Conservation (phyloP, 2,888 invertebrate species). For the Caenorhabditis sulstoni region DNA sequence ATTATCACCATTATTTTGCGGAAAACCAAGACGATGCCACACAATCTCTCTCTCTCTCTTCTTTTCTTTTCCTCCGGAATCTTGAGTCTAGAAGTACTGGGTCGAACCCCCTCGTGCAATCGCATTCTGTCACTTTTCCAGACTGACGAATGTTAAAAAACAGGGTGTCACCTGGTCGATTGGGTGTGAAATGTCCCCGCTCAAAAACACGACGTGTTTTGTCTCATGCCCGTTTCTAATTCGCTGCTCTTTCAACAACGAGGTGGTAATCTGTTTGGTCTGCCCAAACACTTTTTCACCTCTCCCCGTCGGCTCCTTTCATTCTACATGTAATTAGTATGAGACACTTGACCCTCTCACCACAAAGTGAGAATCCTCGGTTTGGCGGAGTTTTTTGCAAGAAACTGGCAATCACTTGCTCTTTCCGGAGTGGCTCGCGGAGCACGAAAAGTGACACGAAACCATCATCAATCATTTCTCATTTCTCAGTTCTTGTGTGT, state of each 20-base stretch:
- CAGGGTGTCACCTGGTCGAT: constrained; percentile 22
- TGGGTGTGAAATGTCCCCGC: constrained; percentile 10
- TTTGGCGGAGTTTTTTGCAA: too few species aligned
- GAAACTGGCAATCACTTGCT: too few species aligned
- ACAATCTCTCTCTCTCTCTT: neutral
- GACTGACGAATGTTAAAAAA: constrained; percentile 8
- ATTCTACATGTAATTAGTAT: neutral
- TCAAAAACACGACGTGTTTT: neutral
- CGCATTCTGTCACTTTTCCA: neutral
- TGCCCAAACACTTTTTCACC: neutral
- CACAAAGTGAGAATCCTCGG: neutral
- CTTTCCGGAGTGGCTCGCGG: too few species aligned
- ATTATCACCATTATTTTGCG: constrained; percentile 48
- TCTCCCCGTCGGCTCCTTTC: neutral
- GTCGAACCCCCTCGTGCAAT: too few species aligned
- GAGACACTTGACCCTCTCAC: neutral
- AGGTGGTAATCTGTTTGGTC: constrained; percentile 21
- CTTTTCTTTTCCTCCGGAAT: neutral
- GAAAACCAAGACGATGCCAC: too few species aligned
- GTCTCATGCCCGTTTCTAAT: neutral
- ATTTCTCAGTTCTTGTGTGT: constrained; percentile 39
- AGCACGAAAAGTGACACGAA: constrained; percentile 1
- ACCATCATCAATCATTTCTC: constrained; percentile 59
- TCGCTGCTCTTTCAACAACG: neutral
- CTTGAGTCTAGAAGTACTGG: neutral